Conservation (phyloP, 2,113 vertebrate species). For the Sorex araneus region DNA sequence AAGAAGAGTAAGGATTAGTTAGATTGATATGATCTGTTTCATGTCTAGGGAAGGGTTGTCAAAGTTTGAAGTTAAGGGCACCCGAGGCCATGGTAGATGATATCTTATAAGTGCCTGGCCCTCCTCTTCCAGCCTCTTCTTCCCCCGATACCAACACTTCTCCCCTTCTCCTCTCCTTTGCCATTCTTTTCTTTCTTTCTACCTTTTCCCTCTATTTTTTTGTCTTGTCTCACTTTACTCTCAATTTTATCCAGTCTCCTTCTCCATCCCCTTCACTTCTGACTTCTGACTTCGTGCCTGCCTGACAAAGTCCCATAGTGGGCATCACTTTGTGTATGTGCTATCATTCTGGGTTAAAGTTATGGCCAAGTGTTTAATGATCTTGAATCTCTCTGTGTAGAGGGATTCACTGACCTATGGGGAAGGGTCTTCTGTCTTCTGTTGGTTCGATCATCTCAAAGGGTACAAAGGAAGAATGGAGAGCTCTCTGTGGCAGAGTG, state of each 20-base stretch:
- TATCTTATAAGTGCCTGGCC: neutral
- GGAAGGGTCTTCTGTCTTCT: neutral
- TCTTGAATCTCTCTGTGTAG: neutral
- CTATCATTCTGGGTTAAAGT: neutral
- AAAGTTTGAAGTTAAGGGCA: slow-evolving; percentile 1
- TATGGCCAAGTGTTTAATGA: neutral
- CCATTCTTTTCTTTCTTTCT: no score
- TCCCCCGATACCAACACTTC: neutral
- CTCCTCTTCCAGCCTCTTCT: no score
- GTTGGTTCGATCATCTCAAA: neutral
- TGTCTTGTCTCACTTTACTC: neutral
- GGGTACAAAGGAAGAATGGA: neutral
- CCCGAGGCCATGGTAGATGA: neutral
- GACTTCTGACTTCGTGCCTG: neutral
- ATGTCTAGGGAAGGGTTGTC: slow-evolving; percentile 4
- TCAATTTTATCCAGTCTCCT: neutral
- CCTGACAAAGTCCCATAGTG: neutral
- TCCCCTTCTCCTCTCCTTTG: neutral
- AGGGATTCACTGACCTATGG: neutral
- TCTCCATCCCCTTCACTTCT: neutral
- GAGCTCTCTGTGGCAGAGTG: neutral
- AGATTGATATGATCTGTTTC: slow-evolving; percentile 15
- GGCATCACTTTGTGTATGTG: neutral
- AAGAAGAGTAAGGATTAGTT: slow-evolving; percentile 40
- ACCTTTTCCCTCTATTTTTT: neutral